Evolutionary conservation across 2,888 invertebrate genomes (phyloP).

Genomic region (Papilio protenor): DNA sequence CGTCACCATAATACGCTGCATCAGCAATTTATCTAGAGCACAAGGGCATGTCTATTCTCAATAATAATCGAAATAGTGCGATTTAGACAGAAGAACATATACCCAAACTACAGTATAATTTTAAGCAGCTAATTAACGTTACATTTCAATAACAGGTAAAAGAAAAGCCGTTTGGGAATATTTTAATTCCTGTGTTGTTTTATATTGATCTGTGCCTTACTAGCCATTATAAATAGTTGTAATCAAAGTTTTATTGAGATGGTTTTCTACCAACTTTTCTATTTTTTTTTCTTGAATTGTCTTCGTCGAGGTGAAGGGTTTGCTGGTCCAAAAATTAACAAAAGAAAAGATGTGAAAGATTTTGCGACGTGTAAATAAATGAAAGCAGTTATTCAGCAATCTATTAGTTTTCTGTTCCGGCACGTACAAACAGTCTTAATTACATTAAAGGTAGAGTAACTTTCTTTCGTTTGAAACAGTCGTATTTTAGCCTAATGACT

Average conservation of each 20-base stretch:
- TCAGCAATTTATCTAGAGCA: conserved; percentile 38
- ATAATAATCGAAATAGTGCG: conserved; percentile 24
- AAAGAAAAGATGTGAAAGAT: background rate
- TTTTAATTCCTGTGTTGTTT: too few species aligned
- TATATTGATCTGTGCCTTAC: too few species aligned
- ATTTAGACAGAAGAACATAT: background rate
- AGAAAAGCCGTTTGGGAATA: too few species aligned
- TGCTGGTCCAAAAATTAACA: background rate
- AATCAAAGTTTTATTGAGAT: too few species aligned
- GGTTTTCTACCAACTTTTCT: too few species aligned
- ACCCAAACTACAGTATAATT: background rate
- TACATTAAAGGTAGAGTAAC: conserved; percentile 12
- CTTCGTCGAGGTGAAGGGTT: background rate
- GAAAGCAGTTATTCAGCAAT: conserved; percentile 5
- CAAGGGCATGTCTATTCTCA: conserved; percentile 33
- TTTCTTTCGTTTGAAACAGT: conserved; percentile 13
- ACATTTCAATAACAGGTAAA: too few species aligned
- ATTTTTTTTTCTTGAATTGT: too few species aligned
- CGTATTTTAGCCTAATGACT: conserved; percentile 10
- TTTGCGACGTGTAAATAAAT: background rate
- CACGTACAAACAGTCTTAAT: conserved; percentile 5
- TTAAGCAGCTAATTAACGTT: background rate
- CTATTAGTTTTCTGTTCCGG: conserved; percentile 11
- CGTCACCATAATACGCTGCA: conserved; percentile 33
- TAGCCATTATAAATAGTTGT: too few species aligned